Evolutionary conservation across 64 coral and sea anemone genomes (phyloP).

Genomic region (Anthopleura sola): DNA sequence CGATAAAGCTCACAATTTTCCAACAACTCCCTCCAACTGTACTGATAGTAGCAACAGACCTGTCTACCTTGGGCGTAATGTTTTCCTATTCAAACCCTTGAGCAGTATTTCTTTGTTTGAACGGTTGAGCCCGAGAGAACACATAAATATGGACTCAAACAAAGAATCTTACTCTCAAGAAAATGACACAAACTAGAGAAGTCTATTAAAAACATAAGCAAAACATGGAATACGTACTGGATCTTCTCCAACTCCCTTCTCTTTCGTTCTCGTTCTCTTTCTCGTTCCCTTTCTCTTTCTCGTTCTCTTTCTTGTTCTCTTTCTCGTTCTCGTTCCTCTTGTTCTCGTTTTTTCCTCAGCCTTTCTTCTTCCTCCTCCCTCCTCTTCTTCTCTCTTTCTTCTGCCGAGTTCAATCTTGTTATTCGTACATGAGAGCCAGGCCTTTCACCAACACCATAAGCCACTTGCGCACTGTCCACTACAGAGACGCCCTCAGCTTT

Average conservation of each 20-base stretch:
- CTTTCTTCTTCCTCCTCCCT: constrained; percentile 48
- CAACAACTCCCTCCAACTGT: no score
- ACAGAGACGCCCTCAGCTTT: constrained; percentile 13
- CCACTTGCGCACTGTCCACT: constrained; percentile 39
- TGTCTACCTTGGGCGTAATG: no score
- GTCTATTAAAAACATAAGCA: no score
- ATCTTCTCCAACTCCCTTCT: constrained; percentile 25
- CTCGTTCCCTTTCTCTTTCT: constrained; percentile 40
- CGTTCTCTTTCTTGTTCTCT: constrained; percentile 13
- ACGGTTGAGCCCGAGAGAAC: no score
- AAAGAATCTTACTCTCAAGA: no score
- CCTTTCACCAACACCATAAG: constrained; percentile 54
- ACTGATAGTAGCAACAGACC: no score
- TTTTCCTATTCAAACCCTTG: no score
- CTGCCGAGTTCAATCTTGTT: constrained; percentile 32
- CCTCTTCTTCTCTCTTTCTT: constrained; percentile 33
- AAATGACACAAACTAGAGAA: no score
- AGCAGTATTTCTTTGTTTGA: no score
- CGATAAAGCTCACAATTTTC: no score
- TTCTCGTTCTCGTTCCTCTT: constrained; percentile 14
- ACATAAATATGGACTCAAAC: no score
- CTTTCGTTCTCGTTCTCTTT: constrained; percentile 34
- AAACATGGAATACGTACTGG: not conserved
- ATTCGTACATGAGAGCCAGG: constrained; percentile 37
- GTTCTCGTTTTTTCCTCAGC: not conserved